These are phyloP conservation scores for Limanda limanda DNA, from an alignment of 2,113 vertebrate species.

Conservation along the genomic window DNA sequence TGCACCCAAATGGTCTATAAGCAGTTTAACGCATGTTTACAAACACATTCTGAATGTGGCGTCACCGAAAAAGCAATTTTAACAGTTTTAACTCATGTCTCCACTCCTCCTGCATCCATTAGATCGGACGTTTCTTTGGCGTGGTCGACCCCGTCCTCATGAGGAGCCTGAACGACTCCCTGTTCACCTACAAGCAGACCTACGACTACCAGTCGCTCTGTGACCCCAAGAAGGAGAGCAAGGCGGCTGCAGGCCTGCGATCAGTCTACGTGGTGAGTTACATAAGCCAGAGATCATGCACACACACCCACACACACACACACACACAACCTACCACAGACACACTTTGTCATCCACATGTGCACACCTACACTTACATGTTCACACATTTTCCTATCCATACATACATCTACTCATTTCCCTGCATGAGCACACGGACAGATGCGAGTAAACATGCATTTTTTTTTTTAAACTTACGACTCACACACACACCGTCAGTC, in stretches of 20 bases:
- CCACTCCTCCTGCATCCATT: neutral
- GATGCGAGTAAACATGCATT: constrained; percentile 13
- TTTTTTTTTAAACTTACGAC: constrained; percentile 5
- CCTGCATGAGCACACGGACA: neutral
- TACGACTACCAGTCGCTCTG: constrained; percentile 97
- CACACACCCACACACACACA: constrained; percentile 34
- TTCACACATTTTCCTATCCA: constrained; percentile 41
- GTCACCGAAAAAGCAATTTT: neutral
- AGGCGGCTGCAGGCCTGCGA: constrained; percentile 90
- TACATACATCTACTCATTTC: neutral
- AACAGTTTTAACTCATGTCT: neutral
- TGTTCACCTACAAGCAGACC: constrained; percentile 92
- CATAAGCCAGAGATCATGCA: constrained; percentile 54
- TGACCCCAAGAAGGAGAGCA: constrained; percentile 86
- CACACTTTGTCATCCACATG: constrained; percentile 10
- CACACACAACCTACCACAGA: neutral
- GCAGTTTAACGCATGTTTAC: neutral
- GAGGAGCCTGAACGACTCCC: constrained; percentile 89
- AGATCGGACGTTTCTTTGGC: constrained; percentile 90
- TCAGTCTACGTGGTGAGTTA: constrained; percentile 93
- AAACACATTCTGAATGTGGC: neutral
- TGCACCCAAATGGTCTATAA: neutral
- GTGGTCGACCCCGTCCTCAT: constrained; percentile 92
- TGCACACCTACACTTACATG: constrained; percentile 12
- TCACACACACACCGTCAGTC: constrained; percentile 30